Conservation (phyloP, 2,113 vertebrate species). For the Varanus komodoensis region DNA sequence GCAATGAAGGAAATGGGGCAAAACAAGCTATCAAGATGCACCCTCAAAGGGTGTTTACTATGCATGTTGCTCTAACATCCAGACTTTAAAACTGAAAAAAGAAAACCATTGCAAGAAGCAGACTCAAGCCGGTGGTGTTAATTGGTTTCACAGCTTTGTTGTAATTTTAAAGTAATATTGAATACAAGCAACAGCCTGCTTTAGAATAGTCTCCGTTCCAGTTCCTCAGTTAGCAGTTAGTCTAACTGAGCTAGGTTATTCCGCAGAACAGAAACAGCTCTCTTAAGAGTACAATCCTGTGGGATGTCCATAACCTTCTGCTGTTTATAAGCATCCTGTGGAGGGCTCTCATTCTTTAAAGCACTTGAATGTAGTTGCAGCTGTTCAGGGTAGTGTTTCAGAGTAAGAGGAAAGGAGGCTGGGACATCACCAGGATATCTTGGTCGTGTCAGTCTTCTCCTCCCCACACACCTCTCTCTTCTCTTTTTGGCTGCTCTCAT, state of each 20-base stretch:
- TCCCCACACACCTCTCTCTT: no score
- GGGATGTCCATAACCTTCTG: no score
- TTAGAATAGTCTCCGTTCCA: neutral
- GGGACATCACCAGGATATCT: no score
- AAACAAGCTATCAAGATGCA: neutral
- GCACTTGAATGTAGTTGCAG: no score
- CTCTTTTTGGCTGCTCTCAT: no score
- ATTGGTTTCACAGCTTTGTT: neutral
- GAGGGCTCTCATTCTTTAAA: no score
- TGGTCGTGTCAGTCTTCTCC: no score
- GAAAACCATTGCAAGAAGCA: neutral
- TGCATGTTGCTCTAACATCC: neutral
- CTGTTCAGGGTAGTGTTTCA: no score
- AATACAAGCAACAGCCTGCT: neutral
- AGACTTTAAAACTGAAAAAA: neutral
- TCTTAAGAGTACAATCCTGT: no score
- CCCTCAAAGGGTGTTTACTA: neutral
- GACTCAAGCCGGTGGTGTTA: neutral
- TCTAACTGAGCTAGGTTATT: neutral
- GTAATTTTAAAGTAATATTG: neutral
- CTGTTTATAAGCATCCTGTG: no score
- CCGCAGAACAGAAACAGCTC: neutral
- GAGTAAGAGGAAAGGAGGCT: no score
- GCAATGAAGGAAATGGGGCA: neutral
- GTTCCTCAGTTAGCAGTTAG: neutral